A percentile compares a stretch with the other conserved stretches of the same genome.
phyloP scores from a whole-genome alignment of 1,140 invertebrate genomes.

The Scaptomyza graminum region DNA sequence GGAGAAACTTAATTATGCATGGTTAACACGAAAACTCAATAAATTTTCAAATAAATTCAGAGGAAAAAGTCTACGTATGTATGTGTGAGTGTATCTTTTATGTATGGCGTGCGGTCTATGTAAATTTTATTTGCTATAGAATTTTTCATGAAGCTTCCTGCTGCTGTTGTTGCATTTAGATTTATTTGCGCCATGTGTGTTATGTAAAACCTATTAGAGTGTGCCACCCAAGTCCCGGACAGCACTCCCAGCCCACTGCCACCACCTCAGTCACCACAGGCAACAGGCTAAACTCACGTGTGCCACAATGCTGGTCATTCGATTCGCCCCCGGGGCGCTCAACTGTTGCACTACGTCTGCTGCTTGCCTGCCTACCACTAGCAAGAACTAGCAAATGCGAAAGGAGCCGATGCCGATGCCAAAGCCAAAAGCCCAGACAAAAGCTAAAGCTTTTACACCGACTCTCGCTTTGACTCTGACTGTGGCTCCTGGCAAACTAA shows the following conservation, averaged over 20 bases:
- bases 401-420: too few species aligned
- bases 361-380: neutral
- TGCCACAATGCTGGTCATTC: conserved; percentile 33
- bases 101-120: conserved; percentile 55
- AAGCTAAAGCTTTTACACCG: neutral
- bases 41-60: conserved; percentile 82
- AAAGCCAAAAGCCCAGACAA: conserved; percentile 10
- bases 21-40: conserved; percentile 83
- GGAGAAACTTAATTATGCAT: conserved; percentile 83
- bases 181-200: conserved; percentile 64
- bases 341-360: conserved; percentile 61
- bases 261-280: conserved; percentile 2
- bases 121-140: conserved; percentile 80
- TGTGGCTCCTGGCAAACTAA: conserved; percentile 67
- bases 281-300: conserved; percentile 30
- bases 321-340: conserved; percentile 42
- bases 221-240: conserved; percentile 10
- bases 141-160: conserved; percentile 77
- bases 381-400: neutral
- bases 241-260: conserved; percentile 7
- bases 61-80: conserved; percentile 34
- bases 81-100: conserved; percentile 26
- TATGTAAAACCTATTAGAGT: conserved; percentile 74
- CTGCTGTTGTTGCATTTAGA: conserved; percentile 66
- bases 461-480: neutral